Conservation (phyloP, 1,140 invertebrate species). For the Drosophila ercepeae region DNA sequence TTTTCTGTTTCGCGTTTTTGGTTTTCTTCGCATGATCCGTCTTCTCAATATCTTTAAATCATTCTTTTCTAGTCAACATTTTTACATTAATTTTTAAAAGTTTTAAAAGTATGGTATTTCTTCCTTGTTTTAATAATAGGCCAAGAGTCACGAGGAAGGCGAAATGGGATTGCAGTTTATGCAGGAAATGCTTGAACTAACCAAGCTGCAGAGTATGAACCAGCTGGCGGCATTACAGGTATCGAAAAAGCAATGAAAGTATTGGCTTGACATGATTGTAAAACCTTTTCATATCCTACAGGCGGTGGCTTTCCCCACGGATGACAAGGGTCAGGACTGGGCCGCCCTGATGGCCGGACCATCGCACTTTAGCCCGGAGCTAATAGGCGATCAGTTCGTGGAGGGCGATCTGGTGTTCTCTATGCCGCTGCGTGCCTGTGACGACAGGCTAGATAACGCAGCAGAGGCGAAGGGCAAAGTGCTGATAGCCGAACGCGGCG, state of each 20-base stretch:
- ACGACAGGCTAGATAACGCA: slow-evolving; percentile 84
- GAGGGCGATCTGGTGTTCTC: slow-evolving; percentile 87
- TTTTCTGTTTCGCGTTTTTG: slow-evolving; percentile 51
- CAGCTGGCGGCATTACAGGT: slow-evolving; percentile 86
- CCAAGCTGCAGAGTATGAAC: slow-evolving; percentile 88
- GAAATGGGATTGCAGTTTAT: slow-evolving; percentile 97
- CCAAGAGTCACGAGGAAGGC: slow-evolving; percentile 92
- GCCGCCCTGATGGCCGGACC: slow-evolving; percentile 90
- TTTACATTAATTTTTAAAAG: too few relatives aligned
- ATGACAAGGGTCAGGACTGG: slow-evolving; percentile 78
- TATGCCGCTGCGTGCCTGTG: slow-evolving; percentile 88
- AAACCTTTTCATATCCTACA: slow-evolving; percentile 26
- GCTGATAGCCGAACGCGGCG: slow-evolving; percentile 93
- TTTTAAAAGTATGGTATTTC: too few relatives aligned
- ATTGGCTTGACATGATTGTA: not conserved
- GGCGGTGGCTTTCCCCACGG: slow-evolving; percentile 85
- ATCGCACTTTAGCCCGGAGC: slow-evolving; percentile 94
- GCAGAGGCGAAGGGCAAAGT: slow-evolving; percentile 89
- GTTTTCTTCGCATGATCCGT: slow-evolving; percentile 4
- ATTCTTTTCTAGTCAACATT: slow-evolving; percentile 15
- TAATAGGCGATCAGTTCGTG: slow-evolving; percentile 86
- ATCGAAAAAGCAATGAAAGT: not conserved
- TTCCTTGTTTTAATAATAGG: too few relatives aligned
- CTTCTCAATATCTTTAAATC: not conserved
- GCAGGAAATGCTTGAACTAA: slow-evolving; percentile 98